A percentile compares a stretch with the other conserved stretches of the same genome.
Conservation (phyloP, 2,888 invertebrate genomes). For the Chrysopilus asiliformis region DNA sequence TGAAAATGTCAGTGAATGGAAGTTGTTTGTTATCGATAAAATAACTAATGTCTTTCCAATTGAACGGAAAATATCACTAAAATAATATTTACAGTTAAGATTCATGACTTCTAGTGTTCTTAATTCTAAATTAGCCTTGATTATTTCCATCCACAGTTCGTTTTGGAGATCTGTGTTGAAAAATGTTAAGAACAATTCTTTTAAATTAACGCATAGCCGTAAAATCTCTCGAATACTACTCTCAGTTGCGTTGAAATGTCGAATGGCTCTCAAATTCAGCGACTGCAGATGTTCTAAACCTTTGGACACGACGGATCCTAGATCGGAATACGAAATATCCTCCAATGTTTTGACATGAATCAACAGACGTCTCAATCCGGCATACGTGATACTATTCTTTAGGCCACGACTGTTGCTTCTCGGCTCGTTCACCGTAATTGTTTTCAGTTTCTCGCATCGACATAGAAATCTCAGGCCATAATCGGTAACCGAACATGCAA, state of each 20-base stretch:
- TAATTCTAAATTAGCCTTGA: constrained; percentile 9
- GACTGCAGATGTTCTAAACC: constrained; percentile 10
- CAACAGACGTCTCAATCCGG: constrained; percentile 13
- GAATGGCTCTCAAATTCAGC: constrained; percentile 12
- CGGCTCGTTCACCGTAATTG: constrained; percentile 15
- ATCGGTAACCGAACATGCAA: constrained; percentile 14
- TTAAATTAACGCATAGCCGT: constrained; percentile 10
- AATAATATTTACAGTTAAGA: constrained; percentile 11
- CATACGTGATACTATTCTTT: constrained; percentile 14
- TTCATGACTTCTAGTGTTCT: constrained; percentile 12
- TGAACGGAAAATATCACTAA: constrained; percentile 11
- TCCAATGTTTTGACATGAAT: constrained; percentile 13
- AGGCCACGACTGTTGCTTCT: constrained; percentile 12
- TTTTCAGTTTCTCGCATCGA: constrained; percentile 12
- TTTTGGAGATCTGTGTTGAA: constrained; percentile 12
- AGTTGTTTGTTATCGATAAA: constrained; percentile 12
- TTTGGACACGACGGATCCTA: constrained; percentile 13
- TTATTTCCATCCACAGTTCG: constrained; percentile 10
- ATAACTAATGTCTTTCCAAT: constrained; percentile 10
- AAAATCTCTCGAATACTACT: constrained; percentile 12
- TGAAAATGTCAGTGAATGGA: constrained; percentile 9
- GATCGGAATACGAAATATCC: constrained; percentile 15
- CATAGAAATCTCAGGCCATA: constrained; percentile 13
- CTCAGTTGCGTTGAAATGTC: constrained; percentile 15
- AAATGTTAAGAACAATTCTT: constrained; percentile 13